Percentiles rank a stretch among this genome's conserved stretches.
Conservation (phyloP, 2,888 invertebrate genomes). For the Asteroscopus sphinx region DNA sequence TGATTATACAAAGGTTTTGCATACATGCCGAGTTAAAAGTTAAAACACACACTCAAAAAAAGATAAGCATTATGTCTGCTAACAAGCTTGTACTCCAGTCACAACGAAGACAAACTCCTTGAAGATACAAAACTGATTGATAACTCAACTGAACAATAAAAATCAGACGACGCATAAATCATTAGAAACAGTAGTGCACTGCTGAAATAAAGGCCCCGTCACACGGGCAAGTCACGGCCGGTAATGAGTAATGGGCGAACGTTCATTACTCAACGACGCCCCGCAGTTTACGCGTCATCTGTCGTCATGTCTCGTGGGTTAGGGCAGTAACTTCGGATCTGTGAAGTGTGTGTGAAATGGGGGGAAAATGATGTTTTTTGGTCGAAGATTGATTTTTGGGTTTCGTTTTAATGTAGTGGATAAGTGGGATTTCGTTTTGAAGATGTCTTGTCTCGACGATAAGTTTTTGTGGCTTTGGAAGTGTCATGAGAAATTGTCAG, state of each 20-base stretch:
- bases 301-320: slow-evolving; percentile 71
- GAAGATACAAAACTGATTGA: slow-evolving; percentile 53
- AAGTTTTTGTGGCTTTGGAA: slow-evolving; percentile 44
- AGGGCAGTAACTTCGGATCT: slow-evolving; percentile 55
- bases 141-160: slow-evolving; percentile 60
- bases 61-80: background rate
- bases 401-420: slow-evolving; percentile 27
- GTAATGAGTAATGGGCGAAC: slow-evolving; percentile 77
- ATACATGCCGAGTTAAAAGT: too few species aligned
- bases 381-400: slow-evolving; percentile 48
- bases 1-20: too few species aligned
- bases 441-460: slow-evolving; percentile 6
- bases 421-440: slow-evolving; percentile 36
- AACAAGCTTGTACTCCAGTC: slow-evolving; percentile 14
- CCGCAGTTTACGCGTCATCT: slow-evolving; percentile 81
- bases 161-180: slow-evolving; percentile 67
- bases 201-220: slow-evolving; percentile 78
- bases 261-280: slow-evolving; percentile 84
- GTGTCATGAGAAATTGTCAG: slow-evolving; percentile 49
- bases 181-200: slow-evolving; percentile 69
- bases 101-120: slow-evolving; percentile 22
- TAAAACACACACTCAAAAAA: background rate
- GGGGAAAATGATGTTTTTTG: slow-evolving; percentile 34
- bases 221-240: slow-evolving; percentile 75
- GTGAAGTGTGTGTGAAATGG: slow-evolving; percentile 58